Conservation (phyloP, 2,888 invertebrate genomes). For the Tachystola acroxantha region DNA sequence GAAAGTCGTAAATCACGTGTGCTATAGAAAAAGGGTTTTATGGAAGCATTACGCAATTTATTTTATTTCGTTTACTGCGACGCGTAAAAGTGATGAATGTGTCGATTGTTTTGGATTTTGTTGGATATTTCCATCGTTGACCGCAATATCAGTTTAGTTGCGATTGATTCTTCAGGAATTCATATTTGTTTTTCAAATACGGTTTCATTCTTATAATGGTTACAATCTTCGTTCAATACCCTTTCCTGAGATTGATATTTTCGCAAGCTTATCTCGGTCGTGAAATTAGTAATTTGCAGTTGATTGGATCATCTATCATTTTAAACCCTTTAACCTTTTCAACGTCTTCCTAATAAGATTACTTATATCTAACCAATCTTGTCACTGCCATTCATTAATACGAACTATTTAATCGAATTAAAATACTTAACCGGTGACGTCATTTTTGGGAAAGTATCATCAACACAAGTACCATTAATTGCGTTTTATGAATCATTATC, state of each 20-base stretch:
- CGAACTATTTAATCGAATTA: too few relatives aligned
- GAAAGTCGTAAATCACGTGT: constrained; percentile 46
- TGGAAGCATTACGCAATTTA: constrained; percentile 43
- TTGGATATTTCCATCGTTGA: background rate
- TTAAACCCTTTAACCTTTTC: too few relatives aligned
- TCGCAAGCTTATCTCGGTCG: background rate
- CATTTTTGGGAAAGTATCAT: constrained; percentile 13
- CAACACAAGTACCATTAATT: constrained; percentile 10
- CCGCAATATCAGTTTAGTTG: background rate
- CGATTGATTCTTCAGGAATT: background rate
- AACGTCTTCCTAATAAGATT: too few relatives aligned
- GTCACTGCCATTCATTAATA: too few relatives aligned
- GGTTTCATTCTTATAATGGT: too few relatives aligned
- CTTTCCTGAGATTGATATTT: background rate
- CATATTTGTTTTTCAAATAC: too few relatives aligned
- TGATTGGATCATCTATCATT: constrained; percentile 2
- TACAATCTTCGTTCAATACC: too few relatives aligned
- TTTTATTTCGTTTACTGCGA: constrained; percentile 27
- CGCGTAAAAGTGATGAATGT: constrained; percentile 1
- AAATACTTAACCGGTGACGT: constrained; percentile 5
- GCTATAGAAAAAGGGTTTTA: constrained; percentile 43
- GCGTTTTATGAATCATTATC: constrained; percentile 9
- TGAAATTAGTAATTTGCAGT: background rate
- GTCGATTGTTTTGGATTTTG: constrained; percentile 1
- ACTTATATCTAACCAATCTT: too few relatives aligned